Percentiles rank a stretch among this genome's conserved stretches.
Evolutionary conservation across 2,113 vertebrate species (phyloP).

Genomic region (Ursus arctos): DNA sequence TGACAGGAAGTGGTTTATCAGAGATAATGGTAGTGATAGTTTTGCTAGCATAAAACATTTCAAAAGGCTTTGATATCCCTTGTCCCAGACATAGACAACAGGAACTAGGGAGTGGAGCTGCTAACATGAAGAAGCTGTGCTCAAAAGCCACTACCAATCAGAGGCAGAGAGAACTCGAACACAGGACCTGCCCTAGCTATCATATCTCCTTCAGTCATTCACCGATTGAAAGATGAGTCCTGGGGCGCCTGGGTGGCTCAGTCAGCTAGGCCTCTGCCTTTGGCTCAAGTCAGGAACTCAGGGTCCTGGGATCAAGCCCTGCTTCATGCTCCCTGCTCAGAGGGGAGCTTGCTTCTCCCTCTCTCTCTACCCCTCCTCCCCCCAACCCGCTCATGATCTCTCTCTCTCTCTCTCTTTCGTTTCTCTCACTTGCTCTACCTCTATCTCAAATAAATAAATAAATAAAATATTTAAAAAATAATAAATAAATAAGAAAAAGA

Average conservation of each 20-base stretch:
- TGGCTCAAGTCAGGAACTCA: background rate
- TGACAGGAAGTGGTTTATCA: background rate
- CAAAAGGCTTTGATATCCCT: background rate
- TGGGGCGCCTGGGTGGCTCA: background rate
- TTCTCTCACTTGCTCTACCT: background rate
- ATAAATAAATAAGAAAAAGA: too few species aligned
- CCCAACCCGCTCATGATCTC: background rate
- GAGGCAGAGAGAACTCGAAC: background rate
- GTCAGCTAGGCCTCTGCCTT: background rate
- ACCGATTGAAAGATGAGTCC: background rate
- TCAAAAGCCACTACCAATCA: background rate
- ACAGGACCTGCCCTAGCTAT: too few species aligned
- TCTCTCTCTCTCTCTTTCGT: background rate
- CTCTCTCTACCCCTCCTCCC: background rate
- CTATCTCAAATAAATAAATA: background rate
- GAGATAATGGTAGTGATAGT: background rate
- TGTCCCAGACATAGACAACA: background rate
- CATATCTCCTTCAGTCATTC: background rate
- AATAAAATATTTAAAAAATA: too few species aligned
- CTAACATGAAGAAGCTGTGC: accelerated
- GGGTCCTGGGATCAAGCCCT: background rate
- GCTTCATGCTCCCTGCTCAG: too few species aligned
- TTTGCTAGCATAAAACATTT: background rate
- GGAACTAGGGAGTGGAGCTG: background rate
- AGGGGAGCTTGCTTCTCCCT: background rate